Conservation (phyloP, 2,888 invertebrate species). For the Asteroscopus sphinx region DNA sequence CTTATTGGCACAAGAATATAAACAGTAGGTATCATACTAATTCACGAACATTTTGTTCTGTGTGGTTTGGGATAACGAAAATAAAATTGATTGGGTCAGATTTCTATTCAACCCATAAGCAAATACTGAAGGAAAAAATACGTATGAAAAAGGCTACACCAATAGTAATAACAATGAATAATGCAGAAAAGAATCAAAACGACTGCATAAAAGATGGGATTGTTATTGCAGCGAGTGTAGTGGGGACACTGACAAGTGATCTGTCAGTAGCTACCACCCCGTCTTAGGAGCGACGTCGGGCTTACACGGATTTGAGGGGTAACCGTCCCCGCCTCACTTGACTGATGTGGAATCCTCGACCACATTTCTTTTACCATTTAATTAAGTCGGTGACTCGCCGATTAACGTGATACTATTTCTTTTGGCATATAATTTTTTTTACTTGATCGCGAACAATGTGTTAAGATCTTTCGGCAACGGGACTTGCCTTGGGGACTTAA, state of each 20-base stretch:
- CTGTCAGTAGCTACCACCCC: slow-evolving; percentile 67
- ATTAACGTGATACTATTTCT: slow-evolving; percentile 34
- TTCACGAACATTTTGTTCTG: slow-evolving; percentile 4
- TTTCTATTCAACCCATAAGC: slow-evolving; percentile 7
- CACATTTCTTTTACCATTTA: slow-evolving; percentile 59
- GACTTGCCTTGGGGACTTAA: background rate
- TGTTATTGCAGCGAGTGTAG: slow-evolving; percentile 54
- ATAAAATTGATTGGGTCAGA: background rate
- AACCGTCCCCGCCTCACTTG: slow-evolving; percentile 66
- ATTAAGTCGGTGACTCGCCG: slow-evolving; percentile 55
- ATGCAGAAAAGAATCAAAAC: slow-evolving; percentile 35
- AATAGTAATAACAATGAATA: slow-evolving; percentile 36
- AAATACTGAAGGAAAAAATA: slow-evolving; percentile 5
- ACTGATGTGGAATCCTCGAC: slow-evolving; percentile 69
- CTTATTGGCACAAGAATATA: slow-evolving; percentile 14
- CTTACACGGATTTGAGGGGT: slow-evolving; percentile 77
- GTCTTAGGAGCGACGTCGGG: slow-evolving; percentile 58
- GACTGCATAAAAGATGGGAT: slow-evolving; percentile 54
- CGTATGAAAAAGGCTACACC: slow-evolving; percentile 11
- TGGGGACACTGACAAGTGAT: slow-evolving; percentile 74
- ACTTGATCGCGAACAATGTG: slow-evolving; percentile 3
- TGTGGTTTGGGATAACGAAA: background rate
- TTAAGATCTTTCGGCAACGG: slow-evolving; percentile 4
- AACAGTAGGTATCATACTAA: background rate
- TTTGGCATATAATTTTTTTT: slow-evolving; percentile 16